Evolutionary conservation across 1,140 invertebrate species (phyloP).

Genomic region (Ostrea edulis): DNA sequence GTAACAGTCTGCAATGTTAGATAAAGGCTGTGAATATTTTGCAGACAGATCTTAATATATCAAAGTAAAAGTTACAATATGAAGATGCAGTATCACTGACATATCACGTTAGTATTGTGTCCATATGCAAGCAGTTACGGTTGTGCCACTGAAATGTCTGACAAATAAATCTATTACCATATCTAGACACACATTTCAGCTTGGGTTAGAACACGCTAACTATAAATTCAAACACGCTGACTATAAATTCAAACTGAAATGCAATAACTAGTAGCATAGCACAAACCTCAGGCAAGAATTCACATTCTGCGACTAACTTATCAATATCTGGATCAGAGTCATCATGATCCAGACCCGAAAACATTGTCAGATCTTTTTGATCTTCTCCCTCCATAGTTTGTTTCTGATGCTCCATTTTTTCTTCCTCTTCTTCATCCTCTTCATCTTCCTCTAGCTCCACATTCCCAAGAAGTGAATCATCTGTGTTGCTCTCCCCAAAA

Average conservation of each 20-base stretch:
- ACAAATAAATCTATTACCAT: neutral
- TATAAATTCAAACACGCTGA: neutral
- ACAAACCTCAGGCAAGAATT: constrained; percentile 38
- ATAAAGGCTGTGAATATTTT: neutral
- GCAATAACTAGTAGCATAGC: constrained; percentile 4
- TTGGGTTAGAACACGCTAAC: neutral
- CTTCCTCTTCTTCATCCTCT: constrained; percentile 20
- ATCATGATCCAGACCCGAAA: constrained; percentile 38
- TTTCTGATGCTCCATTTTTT: neutral
- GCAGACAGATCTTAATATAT: neutral
- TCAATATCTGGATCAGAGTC: constrained; percentile 42
- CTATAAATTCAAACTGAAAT: neutral
- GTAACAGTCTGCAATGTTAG: constrained; percentile 4
- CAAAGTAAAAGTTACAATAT: neutral
- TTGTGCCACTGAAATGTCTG: neutral
- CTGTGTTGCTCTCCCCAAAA: constrained; percentile 22
- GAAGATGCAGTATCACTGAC: neutral
- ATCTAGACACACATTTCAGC: neutral
- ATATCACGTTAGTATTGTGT: neutral
- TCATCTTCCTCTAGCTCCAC: neutral
- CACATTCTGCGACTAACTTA: constrained; percentile 35
- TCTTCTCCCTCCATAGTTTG: neutral
- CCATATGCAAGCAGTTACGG: neutral
- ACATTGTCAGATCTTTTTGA: constrained; percentile 29
- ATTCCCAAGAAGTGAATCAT: constrained; percentile 25